phyloP scores from a whole-genome alignment of 2,888 invertebrate genomes.

The Aplocera efformata region DNA sequence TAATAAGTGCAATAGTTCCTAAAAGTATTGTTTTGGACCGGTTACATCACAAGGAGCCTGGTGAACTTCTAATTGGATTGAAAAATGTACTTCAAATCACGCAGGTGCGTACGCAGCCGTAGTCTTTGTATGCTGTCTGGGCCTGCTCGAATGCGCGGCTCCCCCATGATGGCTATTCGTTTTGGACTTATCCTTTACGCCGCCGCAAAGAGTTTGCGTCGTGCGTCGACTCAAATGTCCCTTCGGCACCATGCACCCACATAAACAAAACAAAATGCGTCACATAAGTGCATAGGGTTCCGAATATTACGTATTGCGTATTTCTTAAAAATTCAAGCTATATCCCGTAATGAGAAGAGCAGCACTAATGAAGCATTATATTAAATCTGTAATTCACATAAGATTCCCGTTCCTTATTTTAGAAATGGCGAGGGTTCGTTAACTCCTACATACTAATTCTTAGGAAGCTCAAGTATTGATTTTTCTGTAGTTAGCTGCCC shows the following conservation, averaged over 20 bases:
- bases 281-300: constrained; percentile 32
- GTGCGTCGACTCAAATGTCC: constrained; percentile 69
- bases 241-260: constrained; percentile 57
- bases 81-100: constrained; percentile 82
- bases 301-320: constrained; percentile 12
- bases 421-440: constrained; percentile 7
- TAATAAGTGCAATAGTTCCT: constrained; percentile 60
- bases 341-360: neutral
- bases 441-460: constrained; percentile 25
- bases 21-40: constrained; percentile 73
- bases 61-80: constrained; percentile 67
- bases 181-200: constrained; percentile 78
- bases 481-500: constrained; percentile 54
- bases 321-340: neutral
- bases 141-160: constrained; percentile 89
- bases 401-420: constrained; percentile 3
- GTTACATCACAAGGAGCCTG: constrained; percentile 76
- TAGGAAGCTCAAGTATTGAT: constrained; percentile 65
- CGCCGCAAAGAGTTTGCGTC: constrained; percentile 78
- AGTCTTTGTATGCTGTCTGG: constrained; percentile 91
- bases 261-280: constrained; percentile 69
- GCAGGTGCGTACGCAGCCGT: constrained; percentile 99
- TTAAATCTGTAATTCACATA: constrained; percentile 3
- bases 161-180: constrained; percentile 79
- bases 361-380: constrained; percentile 3